Conservation (phyloP, 1,140 invertebrate genomes). For the Trissolcus basalis region DNA sequence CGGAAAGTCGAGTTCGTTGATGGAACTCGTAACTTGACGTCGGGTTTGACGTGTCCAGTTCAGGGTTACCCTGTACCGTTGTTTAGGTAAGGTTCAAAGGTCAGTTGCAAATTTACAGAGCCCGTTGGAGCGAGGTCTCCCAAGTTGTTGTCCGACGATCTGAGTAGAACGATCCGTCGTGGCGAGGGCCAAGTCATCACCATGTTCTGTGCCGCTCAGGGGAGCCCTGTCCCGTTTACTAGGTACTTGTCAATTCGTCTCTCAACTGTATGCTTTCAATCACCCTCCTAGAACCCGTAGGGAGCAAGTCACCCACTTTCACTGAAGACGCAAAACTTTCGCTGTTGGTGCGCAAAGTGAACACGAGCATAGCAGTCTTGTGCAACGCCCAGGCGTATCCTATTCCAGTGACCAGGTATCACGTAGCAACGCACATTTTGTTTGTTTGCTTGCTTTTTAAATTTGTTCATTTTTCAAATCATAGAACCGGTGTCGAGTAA, state of each 20-base stretch:
- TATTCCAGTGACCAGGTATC: slow-evolving; percentile 82
- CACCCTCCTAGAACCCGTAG: slow-evolving; percentile 65
- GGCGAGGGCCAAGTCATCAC: slow-evolving; percentile 66
- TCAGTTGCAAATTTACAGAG: slow-evolving; percentile 77
- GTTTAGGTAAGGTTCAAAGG: slow-evolving; percentile 67
- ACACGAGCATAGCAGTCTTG: slow-evolving; percentile 77
- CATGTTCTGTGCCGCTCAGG: slow-evolving; percentile 73
- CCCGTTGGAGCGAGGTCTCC: slow-evolving; percentile 85
- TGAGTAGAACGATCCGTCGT: slow-evolving; percentile 78
- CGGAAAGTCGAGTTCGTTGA: slow-evolving; percentile 74
- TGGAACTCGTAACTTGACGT: slow-evolving; percentile 41
- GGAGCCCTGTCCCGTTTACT: slow-evolving; percentile 75
- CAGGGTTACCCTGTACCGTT: slow-evolving; percentile 79
- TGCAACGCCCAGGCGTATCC: slow-evolving; percentile 84
- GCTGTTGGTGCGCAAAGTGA: slow-evolving; percentile 65
- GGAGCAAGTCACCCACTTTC: slow-evolving; percentile 69
- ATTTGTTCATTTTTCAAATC: slow-evolving; percentile 8
- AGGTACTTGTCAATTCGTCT: slow-evolving; percentile 66
- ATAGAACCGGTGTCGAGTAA: slow-evolving; percentile 81
- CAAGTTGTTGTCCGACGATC: slow-evolving; percentile 84
- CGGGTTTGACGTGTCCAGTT: slow-evolving; percentile 77
- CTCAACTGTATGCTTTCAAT: not conserved
- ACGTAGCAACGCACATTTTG: no score
- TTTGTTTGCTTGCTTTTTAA: not conserved
- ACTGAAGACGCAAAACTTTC: slow-evolving; percentile 67